Conservation (phyloP, 2,888 invertebrate genomes). For the Heliconius cydno region DNA sequence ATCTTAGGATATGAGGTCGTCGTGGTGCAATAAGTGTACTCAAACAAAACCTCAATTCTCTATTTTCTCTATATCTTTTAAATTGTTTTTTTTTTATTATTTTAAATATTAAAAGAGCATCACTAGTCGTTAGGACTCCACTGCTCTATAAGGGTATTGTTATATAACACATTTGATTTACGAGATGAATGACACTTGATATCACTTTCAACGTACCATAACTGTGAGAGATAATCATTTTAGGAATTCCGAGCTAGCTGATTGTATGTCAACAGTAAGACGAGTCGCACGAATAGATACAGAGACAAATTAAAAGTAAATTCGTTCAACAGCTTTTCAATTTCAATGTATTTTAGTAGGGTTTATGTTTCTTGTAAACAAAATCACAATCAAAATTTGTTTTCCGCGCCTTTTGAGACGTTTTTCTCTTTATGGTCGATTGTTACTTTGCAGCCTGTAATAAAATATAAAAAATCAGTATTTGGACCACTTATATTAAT, state of each 20-base stretch:
- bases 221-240: constrained; percentile 17
- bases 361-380: not conserved
- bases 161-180: not conserved
- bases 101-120: too few relatives aligned
- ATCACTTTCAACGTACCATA: not conserved
- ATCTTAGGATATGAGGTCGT: too few relatives aligned
- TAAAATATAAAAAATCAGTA: too few relatives aligned
- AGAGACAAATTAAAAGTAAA: not conserved
- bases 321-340: not conserved
- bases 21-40: too few relatives aligned
- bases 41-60: too few relatives aligned
- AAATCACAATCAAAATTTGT: not conserved
- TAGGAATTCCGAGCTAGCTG: constrained; percentile 27
- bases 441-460: too few relatives aligned
- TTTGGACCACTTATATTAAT: too few relatives aligned
- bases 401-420: not conserved
- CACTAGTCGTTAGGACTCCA: too few relatives aligned
- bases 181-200: not conserved
- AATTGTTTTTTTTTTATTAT: too few relatives aligned
- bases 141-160: too few relatives aligned
- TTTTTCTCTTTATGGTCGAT: too few relatives aligned
- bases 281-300: constrained; percentile 12
- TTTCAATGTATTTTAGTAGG: not conserved
- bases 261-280: constrained; percentile 34
- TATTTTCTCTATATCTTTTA: too few relatives aligned